Evolutionary conservation across 1,140 invertebrate species (phyloP), one percentile per base, ranked within the genome.

Genomic region (Ladona fulva): DNA sequence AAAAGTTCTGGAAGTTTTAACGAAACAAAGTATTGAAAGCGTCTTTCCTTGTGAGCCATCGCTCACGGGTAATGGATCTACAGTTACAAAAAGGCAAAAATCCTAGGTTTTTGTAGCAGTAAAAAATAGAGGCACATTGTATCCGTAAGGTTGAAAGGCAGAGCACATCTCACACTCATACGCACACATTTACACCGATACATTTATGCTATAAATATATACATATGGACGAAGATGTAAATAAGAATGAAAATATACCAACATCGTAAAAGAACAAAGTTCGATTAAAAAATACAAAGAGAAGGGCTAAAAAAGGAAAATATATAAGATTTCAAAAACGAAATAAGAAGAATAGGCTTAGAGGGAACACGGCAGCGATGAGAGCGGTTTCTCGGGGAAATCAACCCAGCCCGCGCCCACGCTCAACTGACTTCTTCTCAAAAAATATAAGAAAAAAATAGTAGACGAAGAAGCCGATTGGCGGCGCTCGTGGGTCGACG

Each of bases 381-480:
- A 66, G 52, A 16, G n/a, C 52, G n/a, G 52, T 22, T 16, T 37
- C 52, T 66, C n/a, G 3, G 14, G 52, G 52, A 22, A 66, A 22
- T 66, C 52, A 66, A 66, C 52, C 52, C 52, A 66, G 3, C 52
- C 16, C n/a, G 52, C 52, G 52, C 52, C 52, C n/a, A 66, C 52
- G 52, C 14, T 22, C 52, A 66, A 66, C 52, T 22, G 52, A 22
- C 14, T 66, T 16, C 52, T 66, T 66, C 52, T 6, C 29, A 37
- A 37, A 37, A 37, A 37, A 37, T 37, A 37, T n/a, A n/a, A 66
- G 79, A 81, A 79, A 79, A 37, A 81, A 66, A 52, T 80, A 79
- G 37, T 79, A 79, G 25, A 81, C 77, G 29, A 37, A 37, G 29
- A 37, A 37, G 29, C 29, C 29, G 29, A 37, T 37, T 37, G 29